These are phyloP conservation scores for Conchocele bisecta DNA, from an alignment of 2,888 invertebrate genomes.

Conservation along the genomic window DNA sequence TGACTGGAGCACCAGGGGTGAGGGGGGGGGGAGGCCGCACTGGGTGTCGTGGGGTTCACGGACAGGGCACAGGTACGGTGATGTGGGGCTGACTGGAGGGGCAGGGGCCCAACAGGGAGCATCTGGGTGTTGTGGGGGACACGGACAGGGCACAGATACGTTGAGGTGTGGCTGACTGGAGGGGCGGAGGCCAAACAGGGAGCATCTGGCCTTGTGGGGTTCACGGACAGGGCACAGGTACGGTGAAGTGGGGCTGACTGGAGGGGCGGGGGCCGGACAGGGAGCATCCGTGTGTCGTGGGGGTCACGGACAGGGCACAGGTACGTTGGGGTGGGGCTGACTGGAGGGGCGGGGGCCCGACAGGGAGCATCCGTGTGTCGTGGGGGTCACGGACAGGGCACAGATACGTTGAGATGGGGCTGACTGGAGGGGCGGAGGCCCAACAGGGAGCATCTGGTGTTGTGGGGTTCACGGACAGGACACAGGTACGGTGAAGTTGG, in stretches of 20 bases:
- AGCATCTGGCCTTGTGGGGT: constrained; percentile 62
- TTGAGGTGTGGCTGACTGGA: too few species aligned
- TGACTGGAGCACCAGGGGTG: too few species aligned
- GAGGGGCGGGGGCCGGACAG: too few species aligned
- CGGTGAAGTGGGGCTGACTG: too few species aligned
- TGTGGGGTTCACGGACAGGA: constrained; percentile 51
- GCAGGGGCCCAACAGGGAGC: too few species aligned
- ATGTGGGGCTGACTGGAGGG: too few species aligned
- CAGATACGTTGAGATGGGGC: too few species aligned
- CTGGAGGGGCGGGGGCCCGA: too few species aligned
- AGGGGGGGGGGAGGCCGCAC: constrained; percentile 69
- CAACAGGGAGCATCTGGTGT: constrained; percentile 55
- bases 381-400: constrained; percentile 47
- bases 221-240: constrained; percentile 35
- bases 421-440: constrained; percentile 55
- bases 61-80: constrained; percentile 38
- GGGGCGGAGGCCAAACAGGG: constrained; percentile 58
- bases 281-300: constrained; percentile 69
- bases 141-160: constrained; percentile 36
- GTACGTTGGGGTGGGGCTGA: too few species aligned
- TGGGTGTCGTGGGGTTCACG: constrained; percentile 64
- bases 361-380: constrained; percentile 68
- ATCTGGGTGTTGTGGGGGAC: constrained; percentile 65
- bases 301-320: constrained; percentile 32
- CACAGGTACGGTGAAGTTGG: too few species aligned